phyloP scores from a whole-genome alignment of 2,888 invertebrate species.

The Sarcophaga variegata region DNA sequence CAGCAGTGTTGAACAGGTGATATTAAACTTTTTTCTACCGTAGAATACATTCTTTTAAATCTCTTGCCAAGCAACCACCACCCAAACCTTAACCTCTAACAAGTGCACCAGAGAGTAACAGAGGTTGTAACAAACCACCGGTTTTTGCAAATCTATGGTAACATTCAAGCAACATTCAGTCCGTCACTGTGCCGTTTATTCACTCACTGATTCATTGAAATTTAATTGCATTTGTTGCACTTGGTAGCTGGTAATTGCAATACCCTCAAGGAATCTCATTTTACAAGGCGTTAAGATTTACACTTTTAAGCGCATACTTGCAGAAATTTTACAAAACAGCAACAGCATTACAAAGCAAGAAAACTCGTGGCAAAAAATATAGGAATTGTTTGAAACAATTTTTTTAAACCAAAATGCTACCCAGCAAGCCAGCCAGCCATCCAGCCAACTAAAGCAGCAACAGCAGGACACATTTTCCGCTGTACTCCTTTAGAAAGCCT shows the following conservation, averaged over 20 bases:
- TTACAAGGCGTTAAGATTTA: slow-evolving; percentile 68
- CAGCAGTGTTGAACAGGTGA: no score
- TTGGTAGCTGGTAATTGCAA: slow-evolving; percentile 66
- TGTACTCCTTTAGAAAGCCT: background rate
- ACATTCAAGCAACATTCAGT: slow-evolving; percentile 32
- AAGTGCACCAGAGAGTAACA: background rate
- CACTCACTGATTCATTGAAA: slow-evolving; percentile 48
- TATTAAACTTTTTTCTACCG: no score
- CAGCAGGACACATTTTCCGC: slow-evolving; percentile 4
- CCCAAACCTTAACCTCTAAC: background rate
- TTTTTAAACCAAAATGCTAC: slow-evolving; percentile 36
- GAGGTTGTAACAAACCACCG: background rate
- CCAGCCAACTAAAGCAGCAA: no score
- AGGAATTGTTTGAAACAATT: slow-evolving; percentile 37
- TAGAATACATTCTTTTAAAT: slow-evolving; percentile 18
- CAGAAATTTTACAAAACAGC: background rate
- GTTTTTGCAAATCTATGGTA: background rate
- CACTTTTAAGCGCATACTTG: slow-evolving; percentile 41
- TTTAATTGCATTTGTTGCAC: slow-evolving; percentile 70
- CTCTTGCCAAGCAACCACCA: background rate
- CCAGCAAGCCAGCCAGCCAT: background rate
- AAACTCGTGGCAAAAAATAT: slow-evolving; percentile 2
- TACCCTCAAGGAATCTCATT: slow-evolving; percentile 67
- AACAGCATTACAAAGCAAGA: background rate
- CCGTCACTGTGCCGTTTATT: background rate